Base-by-base conservation (phyloP, 2,113 vertebrate genomes). In the Dipodomys ordii region DNA sequence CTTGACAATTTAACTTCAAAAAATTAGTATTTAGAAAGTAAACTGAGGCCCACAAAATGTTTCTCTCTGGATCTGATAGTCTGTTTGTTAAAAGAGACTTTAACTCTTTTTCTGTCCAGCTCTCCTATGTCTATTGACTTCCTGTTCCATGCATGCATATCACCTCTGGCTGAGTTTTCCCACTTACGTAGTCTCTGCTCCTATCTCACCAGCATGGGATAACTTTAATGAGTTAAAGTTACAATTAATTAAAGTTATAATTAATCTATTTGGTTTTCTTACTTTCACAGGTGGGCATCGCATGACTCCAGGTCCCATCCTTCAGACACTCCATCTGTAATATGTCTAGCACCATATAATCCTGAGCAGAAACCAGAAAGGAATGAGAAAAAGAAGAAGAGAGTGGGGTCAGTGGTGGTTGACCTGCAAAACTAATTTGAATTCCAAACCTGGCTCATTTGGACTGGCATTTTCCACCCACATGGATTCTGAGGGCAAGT, bases 231-330 rank as follows among this genome's bases (percentile, higher is more conserved):
- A 39, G 23, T 35, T 67, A 39, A 74, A 30, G 32, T 82, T 20
- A 18, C 16, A 44, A 73, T 1, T 13, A 76, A 28, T 35, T 67
- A 39, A 74, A 30, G 32, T 82, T 23, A 18, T 20, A 44, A 73
- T 1, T 13, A 76, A 57, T 7, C 12, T 6, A 7, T 15, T 69
- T 44, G 3, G 9, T 79, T 73, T 62, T 94, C 99, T 99, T 99
- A 99, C 99, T 98, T 97, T 99, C 98, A 97, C 99, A 99, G 25
- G 65, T 72, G 6, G 99, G 99, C 72, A 99, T 97, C 39, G 79
- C 88, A 97, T 98, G 98, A 97, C 99, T 99, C 99, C 99, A 99
- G 0, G 96, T 98, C 7, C 99, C 99, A 0, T 99, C 98, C 94
- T 98, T 98, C 95, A 97, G 98, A 91, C 99, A 99, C 88, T 99